Base-by-base conservation (phyloP, 2,888 invertebrate genomes). In the Drosophila colorata region DNA sequence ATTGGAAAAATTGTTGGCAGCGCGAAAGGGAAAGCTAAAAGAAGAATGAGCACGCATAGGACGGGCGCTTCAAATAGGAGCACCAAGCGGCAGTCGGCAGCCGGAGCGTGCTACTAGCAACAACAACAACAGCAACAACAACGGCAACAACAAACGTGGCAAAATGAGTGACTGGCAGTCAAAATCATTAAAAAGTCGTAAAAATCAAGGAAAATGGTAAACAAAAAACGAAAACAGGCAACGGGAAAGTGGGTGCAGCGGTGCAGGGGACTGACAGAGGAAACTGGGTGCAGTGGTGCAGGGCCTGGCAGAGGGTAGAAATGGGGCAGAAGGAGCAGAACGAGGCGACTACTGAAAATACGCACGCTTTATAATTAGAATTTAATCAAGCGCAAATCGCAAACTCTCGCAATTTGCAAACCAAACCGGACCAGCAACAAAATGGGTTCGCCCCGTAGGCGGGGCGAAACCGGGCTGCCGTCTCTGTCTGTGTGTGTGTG, bases 361-460 rank as follows among this genome's bases (percentile, higher is more conserved):
- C 88, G 81, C 84, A 87, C 75, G 81, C 81, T 84, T 86, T 87
- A 87, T 87, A 87, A 87, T 87, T 87, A 87, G 88, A 88, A 87
- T 88, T 88, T 87, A 87, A 87, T 87, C 86, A 87, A 88, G 86
- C 88, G 82, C 82, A 87, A 86, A 87, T 88, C 87, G 88, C 85
- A 71, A 85, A 76, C 87, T 80, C 57, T 71, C 55, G 75, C 84
- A 78, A 80, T 74, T 83, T 69, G 67, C 71, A 59, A 52, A 47
- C 52, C 44, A 37, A 53, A 44, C 28, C 44, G 18, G 44, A 40
- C 18, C 44, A 61, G 41, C 33, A 59, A 55, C 44, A 28, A 58
- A 75, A 66, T 65, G 75, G 71, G 60, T 63, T 65, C 58, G 60
- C 40, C 48, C 43, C 51, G 14, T 9, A 31, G 28, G 25, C 41